Conservation (phyloP, 2,888 invertebrate genomes). For the Dexiosoma caninum region DNA sequence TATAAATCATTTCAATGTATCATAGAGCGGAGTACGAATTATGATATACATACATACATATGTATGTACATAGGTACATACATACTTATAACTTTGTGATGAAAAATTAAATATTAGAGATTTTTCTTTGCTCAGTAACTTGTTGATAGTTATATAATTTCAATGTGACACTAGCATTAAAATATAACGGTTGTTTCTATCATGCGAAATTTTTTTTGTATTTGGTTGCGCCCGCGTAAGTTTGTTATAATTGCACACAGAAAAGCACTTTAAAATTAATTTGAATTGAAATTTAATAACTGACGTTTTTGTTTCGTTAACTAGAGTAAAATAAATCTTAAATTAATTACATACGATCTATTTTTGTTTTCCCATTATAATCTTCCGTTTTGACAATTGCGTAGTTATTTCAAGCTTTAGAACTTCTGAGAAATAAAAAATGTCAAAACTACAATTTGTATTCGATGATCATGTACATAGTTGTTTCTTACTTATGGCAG, state of each 20-base stretch:
- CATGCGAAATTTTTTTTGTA: neutral
- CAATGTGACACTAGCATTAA: slow-evolving; percentile 31
- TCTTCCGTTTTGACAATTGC: slow-evolving; percentile 17
- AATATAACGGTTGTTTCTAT: slow-evolving; percentile 40
- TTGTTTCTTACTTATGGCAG: neutral
- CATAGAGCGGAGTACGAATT: too few species aligned
- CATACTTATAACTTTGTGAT: neutral
- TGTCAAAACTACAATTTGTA: slow-evolving; percentile 10
- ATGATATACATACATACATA: too few species aligned
- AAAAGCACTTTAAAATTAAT: neutral
- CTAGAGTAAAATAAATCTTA: slow-evolving; percentile 28
- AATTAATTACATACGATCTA: slow-evolving; percentile 10
- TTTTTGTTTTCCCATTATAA: neutral
- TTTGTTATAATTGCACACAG: neutral
- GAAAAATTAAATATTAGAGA: neutral
- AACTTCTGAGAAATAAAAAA: slow-evolving; percentile 26
- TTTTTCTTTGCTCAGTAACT: neutral
- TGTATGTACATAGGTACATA: neutral
- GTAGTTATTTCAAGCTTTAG: neutral
- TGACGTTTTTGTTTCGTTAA: neutral
- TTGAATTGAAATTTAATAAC: neutral
- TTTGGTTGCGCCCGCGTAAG: slow-evolving; percentile 42
- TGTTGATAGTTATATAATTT: neutral
- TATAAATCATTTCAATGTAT: too few species aligned
- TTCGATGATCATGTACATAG: neutral